These are phyloP conservation scores for Synanthedon myopaeformis DNA, from an alignment of 2,888 invertebrate species.

Conservation along the genomic window DNA sequence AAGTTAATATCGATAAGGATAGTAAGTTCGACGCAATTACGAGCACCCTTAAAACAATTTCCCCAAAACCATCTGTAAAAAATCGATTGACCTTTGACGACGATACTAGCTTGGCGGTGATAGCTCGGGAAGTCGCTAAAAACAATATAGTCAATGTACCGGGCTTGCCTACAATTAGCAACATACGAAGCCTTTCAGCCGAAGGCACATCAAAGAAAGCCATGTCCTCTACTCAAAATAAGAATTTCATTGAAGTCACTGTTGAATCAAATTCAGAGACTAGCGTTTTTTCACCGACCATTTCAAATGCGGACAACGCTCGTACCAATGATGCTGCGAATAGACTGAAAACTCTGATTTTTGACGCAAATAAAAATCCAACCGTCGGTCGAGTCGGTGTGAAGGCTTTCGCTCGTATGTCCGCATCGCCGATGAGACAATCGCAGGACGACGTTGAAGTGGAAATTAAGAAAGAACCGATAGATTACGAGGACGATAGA, in stretches of 20 bases:
- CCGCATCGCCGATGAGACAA: slow-evolving; percentile 24
- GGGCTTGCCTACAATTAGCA: slow-evolving; percentile 44
- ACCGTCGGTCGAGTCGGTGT: slow-evolving; percentile 53
- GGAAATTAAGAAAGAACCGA: slow-evolving; percentile 55
- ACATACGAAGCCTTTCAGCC: slow-evolving; percentile 39
- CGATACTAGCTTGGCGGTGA: slow-evolving; percentile 32
- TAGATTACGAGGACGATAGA: slow-evolving; percentile 51
- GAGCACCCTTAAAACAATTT: slow-evolving; percentile 12
- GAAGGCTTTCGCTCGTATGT: slow-evolving; percentile 54
- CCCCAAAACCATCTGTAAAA: slow-evolving; percentile 18
- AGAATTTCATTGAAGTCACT: slow-evolving; percentile 23
- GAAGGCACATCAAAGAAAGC: slow-evolving; percentile 13
- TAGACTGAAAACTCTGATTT: slow-evolving; percentile 34
- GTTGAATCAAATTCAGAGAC: slow-evolving; percentile 27
- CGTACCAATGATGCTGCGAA: slow-evolving; percentile 33
- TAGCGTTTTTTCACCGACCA: slow-evolving; percentile 39
- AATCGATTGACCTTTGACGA: slow-evolving; percentile 36
- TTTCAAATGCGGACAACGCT: slow-evolving; percentile 24
- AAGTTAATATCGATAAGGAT: slow-evolving; percentile 1
- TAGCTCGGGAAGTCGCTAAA: slow-evolving; percentile 27
- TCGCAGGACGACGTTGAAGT: slow-evolving; percentile 24
- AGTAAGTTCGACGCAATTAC: not conserved
- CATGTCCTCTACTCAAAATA: slow-evolving; percentile 7
- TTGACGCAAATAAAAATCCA: slow-evolving; percentile 9
- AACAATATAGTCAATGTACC: slow-evolving; percentile 10